Conservation (phyloP, 2,797 vertebrate species). For the Astyanax mexicanus region DNA sequence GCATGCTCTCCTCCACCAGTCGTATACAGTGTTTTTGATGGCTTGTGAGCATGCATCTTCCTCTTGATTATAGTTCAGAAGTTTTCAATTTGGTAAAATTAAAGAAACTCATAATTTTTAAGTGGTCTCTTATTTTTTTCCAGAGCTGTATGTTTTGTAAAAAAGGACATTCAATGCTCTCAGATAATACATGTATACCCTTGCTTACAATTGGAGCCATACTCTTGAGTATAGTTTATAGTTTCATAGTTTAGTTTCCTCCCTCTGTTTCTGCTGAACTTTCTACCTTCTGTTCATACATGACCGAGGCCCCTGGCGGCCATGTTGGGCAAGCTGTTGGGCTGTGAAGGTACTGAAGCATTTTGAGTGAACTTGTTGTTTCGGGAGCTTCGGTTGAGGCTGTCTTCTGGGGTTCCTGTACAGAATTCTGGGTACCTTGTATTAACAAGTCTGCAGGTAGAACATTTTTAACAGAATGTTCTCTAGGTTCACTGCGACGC, state of each 20-base stretch:
- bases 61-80: no score
- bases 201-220: not conserved
- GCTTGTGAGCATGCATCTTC: no score
- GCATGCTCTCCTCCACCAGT: no score
- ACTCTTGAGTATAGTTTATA: not conserved
- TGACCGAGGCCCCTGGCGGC: conserved; percentile 22
- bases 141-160: no score
- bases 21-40: no score
- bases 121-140: no score
- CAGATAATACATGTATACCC: not conserved
- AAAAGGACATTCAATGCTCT: not conserved
- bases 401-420: conserved; percentile 38
- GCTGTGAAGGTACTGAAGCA: conserved; percentile 6
- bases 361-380: conserved; percentile 15
- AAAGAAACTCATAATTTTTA: no score
- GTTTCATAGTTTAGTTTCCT: not conserved
- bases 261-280: not conserved
- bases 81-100: no score
- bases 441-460: not conserved
- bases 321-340: conserved; percentile 49
- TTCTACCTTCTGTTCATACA: conserved; percentile 13
- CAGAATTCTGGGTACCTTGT: conserved; percentile 31
- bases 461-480: not conserved
- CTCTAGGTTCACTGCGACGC: conserved; percentile 8
- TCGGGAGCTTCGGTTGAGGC: not conserved